Evolutionary conservation across 2,113 vertebrate genomes (phyloP), one percentile per base, ranked within the genome.

Genomic region (Rutilus rutilus): DNA sequence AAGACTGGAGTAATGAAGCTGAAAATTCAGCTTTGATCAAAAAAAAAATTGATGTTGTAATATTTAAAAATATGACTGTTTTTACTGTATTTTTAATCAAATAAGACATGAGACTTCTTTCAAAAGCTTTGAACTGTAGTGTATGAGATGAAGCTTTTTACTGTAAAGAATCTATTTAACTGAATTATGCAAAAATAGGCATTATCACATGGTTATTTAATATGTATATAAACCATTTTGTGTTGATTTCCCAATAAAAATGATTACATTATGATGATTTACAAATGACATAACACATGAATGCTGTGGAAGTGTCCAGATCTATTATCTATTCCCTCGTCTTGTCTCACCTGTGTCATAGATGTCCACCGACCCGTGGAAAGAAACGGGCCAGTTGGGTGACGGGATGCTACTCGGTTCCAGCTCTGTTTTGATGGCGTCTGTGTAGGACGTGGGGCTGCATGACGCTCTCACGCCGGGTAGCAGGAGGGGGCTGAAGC

Each of bases 341-440:
- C 23, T 84, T 25, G 47, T 75, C 95, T 93, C 92, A 98, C 98
- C 97, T 96, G 97, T 67, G 33, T 99, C 97, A 81, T 97, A 97
- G n/a, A 96, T 95, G 91, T 99, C 98, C 92, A 98, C 92, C 0
- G 97, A 96, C 64, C 97, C 97, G 4, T 98, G 97, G 86, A 97
- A 96, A 69, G 97, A 96, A 90, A 95, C 95, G 75, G 97, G 95
- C 95, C 97, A 95, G 85, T 93, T 95, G 91, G 96, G 95, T 89
- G 96, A 92, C 90, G 92, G 94, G 85, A 23, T 88, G 83, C 87
- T 88, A 89, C 93, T 85, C 92, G 93, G 50, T 50, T 97, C 90
- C 15, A 96, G 92, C 78, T 98, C 97, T 17, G 97, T 92, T 94
- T 98, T 99, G 30, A 94, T 82, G 30, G 90, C 90, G 47, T 97